These are phyloP conservation scores for Temnothorax nylanderi DNA, from an alignment of 1,140 invertebrate genomes.

Conservation along the genomic window DNA sequence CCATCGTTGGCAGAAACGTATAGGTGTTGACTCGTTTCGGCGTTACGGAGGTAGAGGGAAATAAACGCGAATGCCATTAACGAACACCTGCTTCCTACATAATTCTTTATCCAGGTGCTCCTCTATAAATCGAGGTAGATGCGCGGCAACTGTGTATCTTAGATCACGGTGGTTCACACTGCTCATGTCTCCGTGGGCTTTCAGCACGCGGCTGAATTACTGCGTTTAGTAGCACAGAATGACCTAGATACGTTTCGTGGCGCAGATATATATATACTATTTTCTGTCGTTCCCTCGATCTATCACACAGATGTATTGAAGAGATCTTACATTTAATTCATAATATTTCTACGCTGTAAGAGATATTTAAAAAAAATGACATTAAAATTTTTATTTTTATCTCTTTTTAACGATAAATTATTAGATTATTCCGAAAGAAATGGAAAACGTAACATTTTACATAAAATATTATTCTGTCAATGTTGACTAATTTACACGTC, in stretches of 20 bases:
- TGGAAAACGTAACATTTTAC: neutral
- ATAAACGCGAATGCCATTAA: slow-evolving; percentile 51
- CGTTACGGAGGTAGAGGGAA: neutral
- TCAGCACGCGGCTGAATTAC: slow-evolving; percentile 55
- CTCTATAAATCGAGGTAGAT: slow-evolving; percentile 69
- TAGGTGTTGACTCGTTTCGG: slow-evolving; percentile 33
- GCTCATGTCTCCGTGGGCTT: slow-evolving; percentile 33
- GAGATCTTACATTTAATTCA: neutral
- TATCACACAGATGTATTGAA: slow-evolving; percentile 25
- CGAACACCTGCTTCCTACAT: slow-evolving; percentile 68
- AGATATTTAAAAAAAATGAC: neutral
- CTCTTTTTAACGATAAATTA: neutral
- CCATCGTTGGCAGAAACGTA: neutral
- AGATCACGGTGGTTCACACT: slow-evolving; percentile 53
- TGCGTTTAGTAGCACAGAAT: slow-evolving; percentile 22
- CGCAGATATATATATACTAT: neutral
- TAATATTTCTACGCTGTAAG: neutral
- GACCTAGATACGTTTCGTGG: slow-evolving; percentile 32
- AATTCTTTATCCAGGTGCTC: slow-evolving; percentile 72
- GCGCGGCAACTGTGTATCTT: slow-evolving; percentile 58
- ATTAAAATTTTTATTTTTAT: neutral
- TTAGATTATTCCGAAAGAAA: neutral
- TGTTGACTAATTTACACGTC: neutral
- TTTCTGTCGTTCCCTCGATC: slow-evolving; percentile 17
- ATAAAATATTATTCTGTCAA: neutral